Evolutionary conservation across 53 echinoderm and acorn worm genomes (phyloP).

Genomic region (Apostichopus leukothele): DNA sequence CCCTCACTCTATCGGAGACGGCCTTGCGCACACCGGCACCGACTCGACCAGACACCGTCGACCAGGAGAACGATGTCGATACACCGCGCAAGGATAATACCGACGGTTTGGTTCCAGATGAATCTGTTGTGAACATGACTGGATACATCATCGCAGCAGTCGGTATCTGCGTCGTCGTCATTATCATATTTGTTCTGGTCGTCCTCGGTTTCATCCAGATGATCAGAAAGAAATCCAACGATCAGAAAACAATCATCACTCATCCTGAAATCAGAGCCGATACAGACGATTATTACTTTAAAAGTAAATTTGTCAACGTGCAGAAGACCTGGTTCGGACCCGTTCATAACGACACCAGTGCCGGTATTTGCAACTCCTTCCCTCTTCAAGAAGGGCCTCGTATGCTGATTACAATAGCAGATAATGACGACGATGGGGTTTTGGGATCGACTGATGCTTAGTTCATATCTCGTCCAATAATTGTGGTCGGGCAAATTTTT

Average conservation of each 20-base stretch:
- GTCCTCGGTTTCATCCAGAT: conserved; percentile 30
- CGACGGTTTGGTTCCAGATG: background rate
- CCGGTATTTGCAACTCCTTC: conserved; percentile 49
- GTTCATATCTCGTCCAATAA: no score
- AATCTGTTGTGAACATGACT: background rate
- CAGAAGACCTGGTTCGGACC: conserved; percentile 75
- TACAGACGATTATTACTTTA: conserved; percentile 65
- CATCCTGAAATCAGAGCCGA: conserved; percentile 20
- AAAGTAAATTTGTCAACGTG: conserved; percentile 68
- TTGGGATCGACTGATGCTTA: conserved; percentile 20
- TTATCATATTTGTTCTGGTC: conserved; percentile 29
- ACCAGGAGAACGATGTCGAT: background rate
- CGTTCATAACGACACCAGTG: conserved; percentile 70
- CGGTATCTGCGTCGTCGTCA: conserved; percentile 43
- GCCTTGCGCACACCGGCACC: conserved; percentile 2
- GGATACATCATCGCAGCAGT: background rate
- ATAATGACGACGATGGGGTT: background rate
- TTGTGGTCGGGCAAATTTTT: background rate
- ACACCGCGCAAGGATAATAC: background rate
- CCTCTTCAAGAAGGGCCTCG: conserved; percentile 6
- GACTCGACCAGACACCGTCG: background rate
- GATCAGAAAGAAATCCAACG: background rate
- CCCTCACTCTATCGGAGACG: background rate
- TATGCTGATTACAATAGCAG: background rate
- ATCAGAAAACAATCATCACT: background rate